A percentile compares a stretch with the other conserved stretches of the same genome.
Conservation (phyloP, 2,797 vertebrate species). For the Eulemur mongoz region DNA sequence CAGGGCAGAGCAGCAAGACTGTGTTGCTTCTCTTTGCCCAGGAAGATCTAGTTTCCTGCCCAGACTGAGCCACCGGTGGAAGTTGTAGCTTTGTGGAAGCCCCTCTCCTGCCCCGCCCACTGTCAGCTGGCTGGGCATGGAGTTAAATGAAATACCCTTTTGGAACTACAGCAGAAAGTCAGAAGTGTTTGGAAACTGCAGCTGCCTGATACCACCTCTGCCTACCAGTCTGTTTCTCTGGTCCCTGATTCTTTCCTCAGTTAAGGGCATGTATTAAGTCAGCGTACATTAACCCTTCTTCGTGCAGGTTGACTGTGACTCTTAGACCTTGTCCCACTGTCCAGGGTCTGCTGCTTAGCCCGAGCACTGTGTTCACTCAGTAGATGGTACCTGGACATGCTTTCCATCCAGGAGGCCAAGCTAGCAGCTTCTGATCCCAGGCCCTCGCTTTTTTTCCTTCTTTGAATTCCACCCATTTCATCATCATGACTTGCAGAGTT, state of each 20-base stretch:
- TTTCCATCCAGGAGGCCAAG: slow-evolving; percentile 51
- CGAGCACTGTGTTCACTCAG: background rate
- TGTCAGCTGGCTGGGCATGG: background rate
- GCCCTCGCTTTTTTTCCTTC: background rate
- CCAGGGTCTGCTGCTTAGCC: background rate
- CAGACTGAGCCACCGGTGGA: background rate
- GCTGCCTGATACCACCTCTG: background rate
- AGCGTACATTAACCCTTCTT: slow-evolving; percentile 49
- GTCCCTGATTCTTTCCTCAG: background rate
- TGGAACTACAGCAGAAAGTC: background rate
- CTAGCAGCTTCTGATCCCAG: background rate
- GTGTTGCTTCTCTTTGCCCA: background rate
- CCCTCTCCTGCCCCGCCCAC: background rate
- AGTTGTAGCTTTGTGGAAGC: rapidly evolving
- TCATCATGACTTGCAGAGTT: background rate
- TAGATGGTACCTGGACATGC: background rate
- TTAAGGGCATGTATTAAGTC: background rate
- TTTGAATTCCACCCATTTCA: background rate
- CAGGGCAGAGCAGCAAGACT: background rate
- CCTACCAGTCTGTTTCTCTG: background rate
- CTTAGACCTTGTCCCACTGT: background rate
- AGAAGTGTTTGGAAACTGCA: background rate
- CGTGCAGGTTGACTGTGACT: background rate
- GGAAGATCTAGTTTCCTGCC: background rate
- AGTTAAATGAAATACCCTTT: slow-evolving; percentile 30